Evolutionary conservation across 2,113 vertebrate species (phyloP).

Genomic region (Pangasianodon hypophthalmus): DNA sequence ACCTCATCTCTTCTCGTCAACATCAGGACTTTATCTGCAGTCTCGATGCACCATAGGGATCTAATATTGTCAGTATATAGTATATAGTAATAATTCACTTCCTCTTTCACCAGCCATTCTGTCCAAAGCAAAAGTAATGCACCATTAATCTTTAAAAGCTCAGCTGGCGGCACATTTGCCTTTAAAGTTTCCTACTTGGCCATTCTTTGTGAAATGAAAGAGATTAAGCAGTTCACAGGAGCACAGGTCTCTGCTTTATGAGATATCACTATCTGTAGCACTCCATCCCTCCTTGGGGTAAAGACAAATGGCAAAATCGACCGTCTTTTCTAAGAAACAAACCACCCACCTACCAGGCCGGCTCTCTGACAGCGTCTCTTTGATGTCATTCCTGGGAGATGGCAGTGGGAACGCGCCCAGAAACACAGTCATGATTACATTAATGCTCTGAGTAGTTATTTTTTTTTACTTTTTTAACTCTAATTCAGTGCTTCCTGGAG

Average conservation of each 20-base stretch:
- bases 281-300: conserved; percentile 26
- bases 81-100: not conserved
- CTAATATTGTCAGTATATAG: not conserved
- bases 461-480: not conserved
- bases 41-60: not conserved
- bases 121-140: not conserved
- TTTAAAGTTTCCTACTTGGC: conserved; percentile 10
- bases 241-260: conserved; percentile 30
- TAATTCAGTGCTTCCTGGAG: conserved; percentile 11
- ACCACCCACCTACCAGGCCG: conserved; percentile 37
- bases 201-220: conserved; percentile 24
- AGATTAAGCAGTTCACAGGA: conserved; percentile 49
- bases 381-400: conserved; percentile 44
- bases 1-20: not conserved
- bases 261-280: conserved; percentile 44
- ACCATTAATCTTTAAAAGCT: conserved; percentile 6
- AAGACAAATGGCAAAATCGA: conserved; percentile 38
- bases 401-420: conserved; percentile 26
- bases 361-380: conserved; percentile 40
- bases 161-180: conserved; percentile 3
- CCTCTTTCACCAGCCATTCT: not conserved
- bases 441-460: conserved; percentile 37
- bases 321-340: conserved; percentile 25
- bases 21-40: not conserved
- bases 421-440: conserved; percentile 43